These are phyloP conservation scores for Drosophila simulans DNA, from an alignment of 1,140 invertebrate species.

Conservation along the genomic window DNA sequence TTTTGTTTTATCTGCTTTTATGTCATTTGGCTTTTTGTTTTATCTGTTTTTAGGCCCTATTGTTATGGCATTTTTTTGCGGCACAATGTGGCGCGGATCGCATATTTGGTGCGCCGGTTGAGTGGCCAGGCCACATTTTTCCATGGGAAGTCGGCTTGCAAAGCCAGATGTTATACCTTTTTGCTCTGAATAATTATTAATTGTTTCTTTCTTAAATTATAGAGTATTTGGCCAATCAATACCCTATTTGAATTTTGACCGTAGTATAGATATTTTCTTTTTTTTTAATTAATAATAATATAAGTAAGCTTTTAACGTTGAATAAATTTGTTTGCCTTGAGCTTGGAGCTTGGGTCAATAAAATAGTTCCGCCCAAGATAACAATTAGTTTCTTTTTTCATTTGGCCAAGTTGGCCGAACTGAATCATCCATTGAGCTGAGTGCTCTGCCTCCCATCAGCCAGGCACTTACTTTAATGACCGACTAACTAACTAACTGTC, in stretches of 20 bases:
- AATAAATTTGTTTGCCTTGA: neutral
- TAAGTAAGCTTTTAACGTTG: neutral
- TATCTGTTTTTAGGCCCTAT: neutral
- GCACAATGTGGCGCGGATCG: conserved; percentile 1
- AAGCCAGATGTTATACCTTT: conserved; percentile 6
- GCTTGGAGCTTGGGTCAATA: neutral
- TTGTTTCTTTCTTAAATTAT: neutral
- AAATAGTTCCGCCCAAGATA: conserved; percentile 9
- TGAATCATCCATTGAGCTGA: conserved; percentile 27
- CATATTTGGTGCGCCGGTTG: conserved; percentile 16
- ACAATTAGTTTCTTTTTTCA: neutral
- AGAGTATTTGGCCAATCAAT: neutral
- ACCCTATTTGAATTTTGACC: no score
- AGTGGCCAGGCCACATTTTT: conserved; percentile 16
- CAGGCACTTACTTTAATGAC: conserved; percentile 73
- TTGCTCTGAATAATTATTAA: neutral
- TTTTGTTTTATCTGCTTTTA: neutral
- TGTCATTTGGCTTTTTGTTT: no score
- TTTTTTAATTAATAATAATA: neutral
- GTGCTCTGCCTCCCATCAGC: conserved; percentile 25
- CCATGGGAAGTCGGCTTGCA: conserved; percentile 2
- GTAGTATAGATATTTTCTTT: neutral
- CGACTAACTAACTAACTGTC: conserved; percentile 39
- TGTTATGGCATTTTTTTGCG: conserved; percentile 24
- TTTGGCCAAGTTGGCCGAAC: neutral